Conservation (phyloP, 23 tunicate species). For the Aplidium turbinatum region DNA sequence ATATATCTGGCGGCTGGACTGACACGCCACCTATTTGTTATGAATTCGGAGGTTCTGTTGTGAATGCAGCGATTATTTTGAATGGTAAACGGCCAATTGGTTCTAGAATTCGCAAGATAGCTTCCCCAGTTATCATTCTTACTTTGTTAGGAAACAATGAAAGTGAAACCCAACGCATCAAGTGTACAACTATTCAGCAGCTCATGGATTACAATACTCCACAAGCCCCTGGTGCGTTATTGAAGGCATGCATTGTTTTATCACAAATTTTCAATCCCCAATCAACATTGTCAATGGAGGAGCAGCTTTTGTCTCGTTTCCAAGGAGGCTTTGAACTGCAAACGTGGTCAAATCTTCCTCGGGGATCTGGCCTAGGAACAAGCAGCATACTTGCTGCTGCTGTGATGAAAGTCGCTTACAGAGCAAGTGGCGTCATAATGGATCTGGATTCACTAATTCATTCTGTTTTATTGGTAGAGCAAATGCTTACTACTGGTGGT, state of each 20-base stretch:
- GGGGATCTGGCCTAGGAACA: conserved; percentile 90
- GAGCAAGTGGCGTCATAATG: conserved; percentile 36
- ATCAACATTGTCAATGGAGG: conserved; percentile 32
- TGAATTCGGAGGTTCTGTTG: conserved; percentile 84
- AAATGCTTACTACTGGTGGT: conserved; percentile 92
- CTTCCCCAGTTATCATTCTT: conserved; percentile 46
- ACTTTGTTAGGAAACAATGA: conserved; percentile 37
- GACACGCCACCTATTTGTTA: conserved; percentile 95
- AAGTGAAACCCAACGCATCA: conserved; percentile 32
- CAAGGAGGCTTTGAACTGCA: conserved; percentile 82
- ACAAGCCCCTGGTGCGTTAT: conserved; percentile 74
- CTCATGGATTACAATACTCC: conserved; percentile 69
- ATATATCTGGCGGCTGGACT: conserved; percentile 89
- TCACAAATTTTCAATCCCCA: conserved; percentile 42
- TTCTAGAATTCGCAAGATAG: conserved; percentile 61
- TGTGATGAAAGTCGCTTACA: conserved; percentile 38
- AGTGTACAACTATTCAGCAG: conserved; percentile 23
- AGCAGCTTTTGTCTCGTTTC: conserved; percentile 41
- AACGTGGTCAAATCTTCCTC: conserved; percentile 81
- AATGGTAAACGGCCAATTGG: conserved; percentile 87
- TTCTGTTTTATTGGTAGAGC: conserved; percentile 84
- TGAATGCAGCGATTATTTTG: conserved; percentile 70
- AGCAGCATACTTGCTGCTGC: conserved; percentile 95
- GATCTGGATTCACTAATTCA: conserved; percentile 66
- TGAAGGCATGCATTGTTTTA: conserved; percentile 80